phyloP scores from a whole-genome alignment of 2,113 vertebrate species.

The Maccullochella peelii region DNA sequence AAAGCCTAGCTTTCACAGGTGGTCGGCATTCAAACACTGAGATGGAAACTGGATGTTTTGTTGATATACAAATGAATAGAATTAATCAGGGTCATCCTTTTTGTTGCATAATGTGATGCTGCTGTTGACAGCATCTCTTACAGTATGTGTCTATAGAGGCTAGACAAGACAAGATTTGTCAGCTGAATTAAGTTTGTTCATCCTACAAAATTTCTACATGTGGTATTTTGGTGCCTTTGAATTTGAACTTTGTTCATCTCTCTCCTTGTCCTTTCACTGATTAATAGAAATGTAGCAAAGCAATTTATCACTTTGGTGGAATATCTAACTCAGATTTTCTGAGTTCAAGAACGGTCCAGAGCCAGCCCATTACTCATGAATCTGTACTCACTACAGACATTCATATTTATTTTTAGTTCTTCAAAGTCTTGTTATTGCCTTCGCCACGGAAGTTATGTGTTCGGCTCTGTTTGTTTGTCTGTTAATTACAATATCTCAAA shows the following conservation, averaged over 20 bases:
- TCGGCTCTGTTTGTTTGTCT: not conserved
- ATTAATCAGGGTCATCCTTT: slow-evolving; percentile 26
- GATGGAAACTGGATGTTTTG: slow-evolving; percentile 14
- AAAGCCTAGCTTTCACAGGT: slow-evolving; percentile 8
- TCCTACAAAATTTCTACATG: not conserved
- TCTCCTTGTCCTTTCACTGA: slow-evolving; percentile 9
- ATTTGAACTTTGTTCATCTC: slow-evolving; percentile 7
- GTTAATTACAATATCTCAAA: not conserved
- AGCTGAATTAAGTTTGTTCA: slow-evolving; percentile 16
- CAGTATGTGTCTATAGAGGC: not conserved
- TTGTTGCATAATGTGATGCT: slow-evolving; percentile 4
- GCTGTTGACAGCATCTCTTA: slow-evolving; percentile 9
- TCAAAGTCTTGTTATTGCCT: not conserved
- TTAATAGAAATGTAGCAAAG: slow-evolving; percentile 7
- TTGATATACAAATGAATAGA: slow-evolving; percentile 4
- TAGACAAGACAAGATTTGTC: not conserved
- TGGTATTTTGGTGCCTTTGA: slow-evolving; percentile 21
- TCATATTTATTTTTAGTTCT: not conserved
- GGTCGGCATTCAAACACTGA: not conserved
- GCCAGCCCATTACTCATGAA: not conserved
- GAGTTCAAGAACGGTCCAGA: slow-evolving; percentile 11
- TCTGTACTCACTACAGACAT: not conserved
- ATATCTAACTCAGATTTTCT: slow-evolving; percentile 17
- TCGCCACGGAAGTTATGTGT: not conserved
- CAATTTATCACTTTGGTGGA: slow-evolving; percentile 3